These are phyloP conservation scores for Molossus alvarezi DNA, from an alignment of 2,797 vertebrate species.

Conservation along the genomic window DNA sequence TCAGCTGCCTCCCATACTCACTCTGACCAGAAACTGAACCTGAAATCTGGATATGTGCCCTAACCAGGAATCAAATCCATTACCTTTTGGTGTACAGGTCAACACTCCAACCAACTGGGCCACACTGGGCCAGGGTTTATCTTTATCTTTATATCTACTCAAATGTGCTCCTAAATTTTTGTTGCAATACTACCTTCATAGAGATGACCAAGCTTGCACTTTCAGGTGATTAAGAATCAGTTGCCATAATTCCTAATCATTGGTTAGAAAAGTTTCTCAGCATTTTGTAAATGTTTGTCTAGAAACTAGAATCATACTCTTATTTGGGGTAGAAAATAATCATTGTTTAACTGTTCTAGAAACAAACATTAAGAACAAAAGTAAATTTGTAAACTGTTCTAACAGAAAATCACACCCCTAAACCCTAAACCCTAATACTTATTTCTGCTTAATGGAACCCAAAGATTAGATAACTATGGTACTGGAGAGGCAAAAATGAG, in stretches of 20 bases:
- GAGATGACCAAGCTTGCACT: neutral
- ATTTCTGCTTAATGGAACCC: neutral
- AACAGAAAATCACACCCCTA: slow-evolving; percentile 46
- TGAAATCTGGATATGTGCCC: neutral
- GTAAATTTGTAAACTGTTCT: neutral
- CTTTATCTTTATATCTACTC: slow-evolving; percentile 1
- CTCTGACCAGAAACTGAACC: neutral
- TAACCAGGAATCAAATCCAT: neutral
- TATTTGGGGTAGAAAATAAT: slow-evolving; percentile 50
- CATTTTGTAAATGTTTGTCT: neutral
- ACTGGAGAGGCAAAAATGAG: neutral
- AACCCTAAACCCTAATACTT: neutral
- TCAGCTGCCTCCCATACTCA: neutral
- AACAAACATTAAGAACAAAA: slow-evolving; percentile 55
- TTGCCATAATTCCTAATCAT: slow-evolving; percentile 23
- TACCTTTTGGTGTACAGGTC: neutral
- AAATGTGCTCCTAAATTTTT: slow-evolving; percentile 22
- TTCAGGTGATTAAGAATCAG: slow-evolving; percentile 34
- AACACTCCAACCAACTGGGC: neutral
- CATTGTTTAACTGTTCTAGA: neutral
- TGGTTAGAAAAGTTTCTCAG: neutral
- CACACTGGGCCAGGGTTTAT: neutral
- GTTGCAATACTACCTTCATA: neutral
- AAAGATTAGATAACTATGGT: neutral
- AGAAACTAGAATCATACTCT: slow-evolving; percentile 29